phyloP scores from a whole-genome alignment of 2,113 vertebrate species.

The Odocoileus virginianus region DNA sequence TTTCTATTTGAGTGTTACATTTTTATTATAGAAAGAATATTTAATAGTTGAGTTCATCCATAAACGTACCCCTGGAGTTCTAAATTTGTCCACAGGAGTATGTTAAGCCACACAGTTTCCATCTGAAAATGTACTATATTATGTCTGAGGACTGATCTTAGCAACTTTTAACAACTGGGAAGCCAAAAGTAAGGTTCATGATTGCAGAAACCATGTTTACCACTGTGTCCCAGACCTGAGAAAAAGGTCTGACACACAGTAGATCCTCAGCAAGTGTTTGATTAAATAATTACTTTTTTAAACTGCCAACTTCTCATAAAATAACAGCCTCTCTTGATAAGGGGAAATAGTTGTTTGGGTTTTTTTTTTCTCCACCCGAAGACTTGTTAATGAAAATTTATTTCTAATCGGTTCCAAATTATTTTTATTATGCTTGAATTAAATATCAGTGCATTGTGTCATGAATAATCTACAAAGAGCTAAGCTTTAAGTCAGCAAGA shows the following conservation, averaged over 20 bases:
- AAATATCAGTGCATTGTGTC: background rate
- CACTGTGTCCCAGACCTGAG: background rate
- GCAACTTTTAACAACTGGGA: background rate
- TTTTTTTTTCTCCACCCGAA: background rate
- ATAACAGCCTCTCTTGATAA: background rate
- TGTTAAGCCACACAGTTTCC: background rate
- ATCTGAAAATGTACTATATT: background rate
- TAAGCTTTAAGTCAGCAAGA: background rate
- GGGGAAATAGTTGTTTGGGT: background rate
- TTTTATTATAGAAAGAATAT: conserved; percentile 15
- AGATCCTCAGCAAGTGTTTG: background rate
- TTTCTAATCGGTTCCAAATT: conserved; percentile 7
- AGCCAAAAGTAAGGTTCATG: background rate
- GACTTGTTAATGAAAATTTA: background rate
- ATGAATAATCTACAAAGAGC: background rate
- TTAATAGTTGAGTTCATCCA: background rate
- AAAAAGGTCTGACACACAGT: background rate
- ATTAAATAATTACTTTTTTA: background rate
- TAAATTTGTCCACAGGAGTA: background rate
- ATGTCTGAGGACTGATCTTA: background rate
- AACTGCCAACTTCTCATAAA: background rate
- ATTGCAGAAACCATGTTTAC: background rate
- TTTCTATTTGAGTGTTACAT: background rate
- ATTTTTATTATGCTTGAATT: conserved; percentile 18
- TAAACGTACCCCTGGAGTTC: background rate